phyloP scores from a whole-genome alignment of 2,888 invertebrate genomes.

The Hylaea fasciaria region DNA sequence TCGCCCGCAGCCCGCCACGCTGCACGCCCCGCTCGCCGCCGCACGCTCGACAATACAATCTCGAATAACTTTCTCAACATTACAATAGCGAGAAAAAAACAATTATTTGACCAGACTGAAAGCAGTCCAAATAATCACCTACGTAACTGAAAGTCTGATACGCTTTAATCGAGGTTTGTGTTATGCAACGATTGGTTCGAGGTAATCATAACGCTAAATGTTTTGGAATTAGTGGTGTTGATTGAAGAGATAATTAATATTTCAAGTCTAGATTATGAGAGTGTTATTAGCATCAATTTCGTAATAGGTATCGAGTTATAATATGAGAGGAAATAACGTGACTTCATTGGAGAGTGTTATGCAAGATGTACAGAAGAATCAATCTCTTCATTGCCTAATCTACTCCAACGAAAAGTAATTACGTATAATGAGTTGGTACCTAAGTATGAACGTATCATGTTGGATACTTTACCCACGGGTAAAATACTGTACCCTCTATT shows the following conservation, averaged over 20 bases:
- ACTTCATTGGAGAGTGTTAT: neutral
- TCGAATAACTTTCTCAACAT: slow-evolving; percentile 27
- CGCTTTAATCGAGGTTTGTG: slow-evolving; percentile 22
- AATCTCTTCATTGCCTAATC: too few species aligned
- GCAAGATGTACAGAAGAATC: too few species aligned
- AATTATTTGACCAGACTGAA: slow-evolving; percentile 32
- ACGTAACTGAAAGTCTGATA: slow-evolving; percentile 9
- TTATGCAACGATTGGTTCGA: slow-evolving; percentile 25
- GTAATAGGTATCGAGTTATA: neutral
- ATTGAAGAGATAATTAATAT: slow-evolving; percentile 4
- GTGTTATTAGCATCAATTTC: neutral
- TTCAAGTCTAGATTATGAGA: neutral
- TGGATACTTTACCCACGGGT: too few species aligned
- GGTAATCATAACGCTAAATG: slow-evolving; percentile 13
- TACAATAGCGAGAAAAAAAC: slow-evolving; percentile 23
- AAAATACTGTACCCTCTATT: too few species aligned
- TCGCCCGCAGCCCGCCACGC: too few species aligned
- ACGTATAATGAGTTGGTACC: too few species aligned
- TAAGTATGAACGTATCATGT: too few species aligned
- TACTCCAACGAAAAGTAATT: too few species aligned
- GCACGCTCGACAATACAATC: too few species aligned
- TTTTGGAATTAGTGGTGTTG: slow-evolving; percentile 8
- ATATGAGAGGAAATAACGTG: neutral
- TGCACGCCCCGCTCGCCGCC: too few species aligned
- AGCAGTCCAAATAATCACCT: neutral